phyloP scores from a whole-genome alignment of 2,888 invertebrate genomes.

The Esperia sulphurella region DNA sequence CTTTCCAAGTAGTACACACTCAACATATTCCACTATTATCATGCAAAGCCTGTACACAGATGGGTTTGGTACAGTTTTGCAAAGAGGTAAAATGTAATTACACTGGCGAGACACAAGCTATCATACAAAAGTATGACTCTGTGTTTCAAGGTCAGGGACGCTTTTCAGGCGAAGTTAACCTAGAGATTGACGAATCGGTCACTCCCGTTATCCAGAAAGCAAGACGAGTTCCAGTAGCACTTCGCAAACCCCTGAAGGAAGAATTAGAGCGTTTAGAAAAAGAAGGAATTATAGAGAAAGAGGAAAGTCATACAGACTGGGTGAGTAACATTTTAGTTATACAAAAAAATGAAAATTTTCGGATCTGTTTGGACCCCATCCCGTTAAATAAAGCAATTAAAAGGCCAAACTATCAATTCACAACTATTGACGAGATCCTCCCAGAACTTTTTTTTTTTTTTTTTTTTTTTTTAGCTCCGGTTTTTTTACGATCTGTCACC shows the following conservation, averaged over 20 bases:
- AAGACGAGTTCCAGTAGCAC: constrained; percentile 7
- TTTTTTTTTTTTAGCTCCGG: no score
- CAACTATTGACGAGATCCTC: constrained; percentile 11
- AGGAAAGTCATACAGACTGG: constrained; percentile 8
- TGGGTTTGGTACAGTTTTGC: constrained; percentile 7
- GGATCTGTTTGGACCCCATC: constrained; percentile 16
- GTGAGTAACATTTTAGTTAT: constrained; percentile 8
- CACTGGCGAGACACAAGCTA: not conserved
- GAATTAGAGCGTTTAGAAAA: constrained; percentile 10
- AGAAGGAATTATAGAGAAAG: constrained; percentile 11
- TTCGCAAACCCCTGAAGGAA: constrained; percentile 6
- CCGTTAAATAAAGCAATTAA: constrained; percentile 13
- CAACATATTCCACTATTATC: constrained; percentile 6
- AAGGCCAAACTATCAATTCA: constrained; percentile 13
- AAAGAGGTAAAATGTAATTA: not conserved
- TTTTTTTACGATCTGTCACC: no score
- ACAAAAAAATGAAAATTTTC: constrained; percentile 3
- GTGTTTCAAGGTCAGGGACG: constrained; percentile 10
- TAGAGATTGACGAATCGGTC: constrained; percentile 6
- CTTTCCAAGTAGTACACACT: constrained; percentile 6
- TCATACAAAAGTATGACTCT: constrained; percentile 7
- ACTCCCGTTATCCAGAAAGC: constrained; percentile 7
- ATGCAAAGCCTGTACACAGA: not conserved
- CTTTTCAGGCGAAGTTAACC: constrained; percentile 5
- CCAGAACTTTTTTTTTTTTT: no score